Base-by-base conservation (phyloP, 2,797 vertebrate genomes). In the Meriones psammophilus region DNA sequence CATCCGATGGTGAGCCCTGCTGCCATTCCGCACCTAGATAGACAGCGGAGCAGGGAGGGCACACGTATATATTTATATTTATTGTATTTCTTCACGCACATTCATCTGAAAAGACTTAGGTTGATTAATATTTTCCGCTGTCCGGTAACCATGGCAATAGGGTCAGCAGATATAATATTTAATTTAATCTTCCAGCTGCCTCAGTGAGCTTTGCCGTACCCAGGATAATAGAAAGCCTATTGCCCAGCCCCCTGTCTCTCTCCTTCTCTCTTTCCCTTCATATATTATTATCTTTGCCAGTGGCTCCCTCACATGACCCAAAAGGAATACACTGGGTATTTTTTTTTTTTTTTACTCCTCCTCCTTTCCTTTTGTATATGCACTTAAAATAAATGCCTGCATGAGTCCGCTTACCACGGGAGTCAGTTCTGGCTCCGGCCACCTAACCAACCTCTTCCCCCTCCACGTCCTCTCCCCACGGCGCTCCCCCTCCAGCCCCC, bases 91-190 rank as follows among this genome's bases (percentile, higher is more conserved):
- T 98, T 97, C 98, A 98, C 97, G 97, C 98, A 98, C 97, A 97
- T 98, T 98, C 98, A 90, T 98, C 98, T 98, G 98, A 98, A 99
- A 98, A 99, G 98, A 97, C 98, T 99, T 98, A 99, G 98, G 99
- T 99, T 99, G 99, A 99, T 99, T 99, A 99, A 99, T 99, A 99
- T 99, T 99, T 99, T 99, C 99, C 98, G 98, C 99, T 99, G 99
- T 99, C 99, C 99, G 98, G 99, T 99, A 99, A 99, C 99, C 99
- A 99, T 99, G 99, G 99, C 99, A 99, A 99, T 99, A 99, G 99
- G 99, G 99, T 99, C 99, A 99, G 99, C 99, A 99, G 99, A 99
- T 99, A 99, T 99, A 99, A 99, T 99, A 99, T 99, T 99, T 99
- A 99, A 99, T 99, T 99, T 99, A 99, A 99, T 99, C 99, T 99